These are phyloP conservation scores for Sebastes taczanowskii DNA, from an alignment of 2,797 vertebrate species.

Conservation along the genomic window DNA sequence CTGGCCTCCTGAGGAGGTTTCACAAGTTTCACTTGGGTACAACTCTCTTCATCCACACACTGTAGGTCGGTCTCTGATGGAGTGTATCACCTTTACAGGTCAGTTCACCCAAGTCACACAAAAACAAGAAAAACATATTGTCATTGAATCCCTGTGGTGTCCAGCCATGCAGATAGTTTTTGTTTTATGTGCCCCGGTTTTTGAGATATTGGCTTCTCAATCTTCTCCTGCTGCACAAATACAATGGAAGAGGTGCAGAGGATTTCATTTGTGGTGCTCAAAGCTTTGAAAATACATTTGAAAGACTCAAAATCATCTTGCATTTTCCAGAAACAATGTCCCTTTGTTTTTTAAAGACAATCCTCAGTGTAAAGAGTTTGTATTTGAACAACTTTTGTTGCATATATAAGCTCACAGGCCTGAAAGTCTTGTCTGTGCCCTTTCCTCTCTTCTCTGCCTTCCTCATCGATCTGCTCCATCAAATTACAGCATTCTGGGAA, in stretches of 20 bases:
- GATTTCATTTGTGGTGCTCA: constrained; percentile 4
- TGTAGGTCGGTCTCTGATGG: constrained; percentile 11
- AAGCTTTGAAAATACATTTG: background rate
- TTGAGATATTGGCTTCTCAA: constrained; percentile 13
- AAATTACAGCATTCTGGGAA: constrained; percentile 81
- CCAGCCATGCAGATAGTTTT: constrained; percentile 10
- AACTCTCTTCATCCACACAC: background rate
- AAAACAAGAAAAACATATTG: background rate
- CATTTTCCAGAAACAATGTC: constrained; percentile 8
- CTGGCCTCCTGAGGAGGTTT: constrained; percentile 21
- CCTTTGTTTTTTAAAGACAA: constrained; percentile 12
- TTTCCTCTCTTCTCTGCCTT: constrained; percentile 58
- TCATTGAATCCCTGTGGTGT: background rate
- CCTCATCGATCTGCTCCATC: constrained; percentile 77
- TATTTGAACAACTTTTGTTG: background rate
- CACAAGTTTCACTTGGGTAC: constrained; percentile 17
- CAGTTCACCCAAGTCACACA: background rate
- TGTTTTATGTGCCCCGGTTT: background rate
- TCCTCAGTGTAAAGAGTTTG: constrained; percentile 2
- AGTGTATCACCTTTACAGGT: constrained; percentile 16
- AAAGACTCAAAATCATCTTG: constrained; percentile 1
- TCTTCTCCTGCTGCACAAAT: background rate
- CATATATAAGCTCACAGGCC: constrained; percentile 28
- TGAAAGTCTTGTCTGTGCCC: constrained; percentile 33
- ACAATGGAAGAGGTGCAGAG: background rate